A percentile compares a stretch with the other conserved stretches of the same genome.
Conservation (phyloP, 2,888 invertebrate species). For the Endomychus coccineus region DNA sequence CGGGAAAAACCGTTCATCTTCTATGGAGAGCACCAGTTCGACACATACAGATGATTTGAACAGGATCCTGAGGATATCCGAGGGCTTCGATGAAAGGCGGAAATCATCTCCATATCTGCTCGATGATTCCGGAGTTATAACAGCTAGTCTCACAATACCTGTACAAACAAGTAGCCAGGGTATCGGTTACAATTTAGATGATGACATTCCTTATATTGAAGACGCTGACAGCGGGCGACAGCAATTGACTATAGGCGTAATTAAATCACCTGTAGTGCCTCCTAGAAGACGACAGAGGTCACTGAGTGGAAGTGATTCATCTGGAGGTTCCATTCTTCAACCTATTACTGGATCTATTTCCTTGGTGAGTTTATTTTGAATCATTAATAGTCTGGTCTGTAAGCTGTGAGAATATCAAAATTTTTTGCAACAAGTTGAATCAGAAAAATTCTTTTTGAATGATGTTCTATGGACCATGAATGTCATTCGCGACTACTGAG, state of each 20-base stretch:
- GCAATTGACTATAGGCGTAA: conserved; percentile 39
- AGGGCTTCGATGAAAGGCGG: conserved; percentile 42
- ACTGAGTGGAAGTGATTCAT: conserved; percentile 47
- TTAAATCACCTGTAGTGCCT: conserved; percentile 35
- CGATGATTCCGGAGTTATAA: conserved; percentile 59
- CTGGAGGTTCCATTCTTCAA: conserved; percentile 38
- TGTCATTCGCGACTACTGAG: no score
- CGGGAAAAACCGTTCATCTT: conserved; percentile 40
- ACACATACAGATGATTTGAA: conserved; percentile 51
- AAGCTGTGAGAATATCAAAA: no score
- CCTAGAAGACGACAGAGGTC: conserved; percentile 47
- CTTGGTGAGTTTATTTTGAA: conserved; percentile 26
- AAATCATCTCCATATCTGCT: conserved; percentile 53
- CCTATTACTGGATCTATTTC: conserved; percentile 42
- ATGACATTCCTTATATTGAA: conserved; percentile 65
- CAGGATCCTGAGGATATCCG: conserved; percentile 27
- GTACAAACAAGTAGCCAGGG: conserved; percentile 34
- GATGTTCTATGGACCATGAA: no score
- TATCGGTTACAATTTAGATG: conserved; percentile 51
- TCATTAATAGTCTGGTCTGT: no score
- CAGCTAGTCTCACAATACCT: conserved; percentile 75
- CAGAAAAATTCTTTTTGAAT: no score
- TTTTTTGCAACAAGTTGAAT: no score
- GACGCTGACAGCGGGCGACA: conserved; percentile 43
- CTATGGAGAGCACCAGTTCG: conserved; percentile 41